A percentile compares a stretch with the other conserved stretches of the same genome.
Evolutionary conservation across 2,113 vertebrate species (phyloP).

Genomic region (Callorhinus ursinus): DNA sequence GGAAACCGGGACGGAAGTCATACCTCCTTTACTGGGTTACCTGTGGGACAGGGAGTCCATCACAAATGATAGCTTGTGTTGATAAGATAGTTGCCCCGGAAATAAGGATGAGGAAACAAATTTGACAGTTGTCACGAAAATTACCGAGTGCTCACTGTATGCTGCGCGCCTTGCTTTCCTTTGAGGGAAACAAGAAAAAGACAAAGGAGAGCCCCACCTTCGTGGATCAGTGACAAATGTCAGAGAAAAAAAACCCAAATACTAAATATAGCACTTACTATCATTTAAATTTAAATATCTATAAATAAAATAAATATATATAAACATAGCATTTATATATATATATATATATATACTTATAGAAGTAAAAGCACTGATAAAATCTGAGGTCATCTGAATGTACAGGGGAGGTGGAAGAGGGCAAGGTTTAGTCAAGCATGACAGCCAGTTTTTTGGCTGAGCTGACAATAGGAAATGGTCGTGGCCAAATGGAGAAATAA

Average conservation of each 20-base stretch:
- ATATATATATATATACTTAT: not conserved
- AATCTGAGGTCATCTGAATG: not conserved
- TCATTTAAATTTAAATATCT: not conserved
- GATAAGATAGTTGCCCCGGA: not conserved
- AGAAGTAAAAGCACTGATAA: not conserved
- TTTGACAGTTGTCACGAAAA: not conserved
- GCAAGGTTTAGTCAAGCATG: not conserved
- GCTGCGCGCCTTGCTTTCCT: not conserved
- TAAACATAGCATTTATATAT: not conserved
- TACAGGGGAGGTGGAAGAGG: not conserved
- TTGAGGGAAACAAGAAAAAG: not conserved
- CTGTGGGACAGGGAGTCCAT: not conserved
- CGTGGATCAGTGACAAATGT: not conserved
- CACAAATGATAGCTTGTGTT: too few relatives aligned
- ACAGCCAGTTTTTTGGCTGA: not conserved
- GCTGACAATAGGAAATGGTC: not conserved
- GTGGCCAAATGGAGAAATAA: not conserved
- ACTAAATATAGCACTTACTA: not conserved
- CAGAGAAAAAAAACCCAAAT: not conserved
- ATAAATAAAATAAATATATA: not conserved
- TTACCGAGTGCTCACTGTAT: not conserved
- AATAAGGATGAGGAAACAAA: not conserved
- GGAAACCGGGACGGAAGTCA: not conserved
- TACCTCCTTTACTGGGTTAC: not conserved
- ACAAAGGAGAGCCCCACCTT: not conserved